phyloP scores from a whole-genome alignment of 1,140 invertebrate species.

The Bombus difficillimus region DNA sequence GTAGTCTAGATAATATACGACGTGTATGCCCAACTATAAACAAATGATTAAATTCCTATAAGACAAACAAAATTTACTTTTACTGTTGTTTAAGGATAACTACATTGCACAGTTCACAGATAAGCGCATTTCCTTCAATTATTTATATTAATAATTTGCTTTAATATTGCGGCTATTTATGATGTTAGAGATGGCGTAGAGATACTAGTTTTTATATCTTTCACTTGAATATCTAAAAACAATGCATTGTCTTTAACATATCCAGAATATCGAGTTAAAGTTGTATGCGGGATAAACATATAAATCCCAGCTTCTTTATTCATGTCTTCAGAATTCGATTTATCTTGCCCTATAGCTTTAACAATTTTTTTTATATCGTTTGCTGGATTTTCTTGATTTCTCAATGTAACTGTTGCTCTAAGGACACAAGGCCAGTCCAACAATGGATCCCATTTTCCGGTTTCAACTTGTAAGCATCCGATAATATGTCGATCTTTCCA shows the following conservation, averaged over 20 bases:
- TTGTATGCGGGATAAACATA: conserved; percentile 89
- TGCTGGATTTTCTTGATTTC: conserved; percentile 84
- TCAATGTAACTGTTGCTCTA: conserved; percentile 84
- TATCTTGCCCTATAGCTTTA: conserved; percentile 80
- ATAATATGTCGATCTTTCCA: conserved; percentile 89
- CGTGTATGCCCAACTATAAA: conserved; percentile 89
- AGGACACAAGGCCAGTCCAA: conserved; percentile 88
- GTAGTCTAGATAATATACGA: conserved; percentile 93
- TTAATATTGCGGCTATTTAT: conserved; percentile 8
- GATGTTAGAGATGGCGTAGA: conserved; percentile 61
- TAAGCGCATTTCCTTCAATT: conserved; percentile 1
- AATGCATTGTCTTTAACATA: conserved; percentile 86
- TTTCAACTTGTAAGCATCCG: conserved; percentile 85
- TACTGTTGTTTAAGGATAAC: neutral
- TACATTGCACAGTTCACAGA: neutral
- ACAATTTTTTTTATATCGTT: conserved; percentile 82
- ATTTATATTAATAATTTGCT: neutral
- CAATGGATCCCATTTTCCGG: conserved; percentile 87
- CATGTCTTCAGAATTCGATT: conserved; percentile 80
- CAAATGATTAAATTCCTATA: neutral
- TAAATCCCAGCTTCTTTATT: conserved; percentile 85
- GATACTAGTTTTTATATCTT: conserved; percentile 66
- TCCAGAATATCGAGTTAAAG: conserved; percentile 84
- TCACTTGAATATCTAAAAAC: conserved; percentile 86
- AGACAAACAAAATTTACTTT: neutral